Percentiles rank a stretch among this genome's conserved stretches.
These are phyloP conservation scores for Koerneria pararmatus DNA, from an alignment of 2,888 invertebrate species.

Conservation along the genomic window DNA sequence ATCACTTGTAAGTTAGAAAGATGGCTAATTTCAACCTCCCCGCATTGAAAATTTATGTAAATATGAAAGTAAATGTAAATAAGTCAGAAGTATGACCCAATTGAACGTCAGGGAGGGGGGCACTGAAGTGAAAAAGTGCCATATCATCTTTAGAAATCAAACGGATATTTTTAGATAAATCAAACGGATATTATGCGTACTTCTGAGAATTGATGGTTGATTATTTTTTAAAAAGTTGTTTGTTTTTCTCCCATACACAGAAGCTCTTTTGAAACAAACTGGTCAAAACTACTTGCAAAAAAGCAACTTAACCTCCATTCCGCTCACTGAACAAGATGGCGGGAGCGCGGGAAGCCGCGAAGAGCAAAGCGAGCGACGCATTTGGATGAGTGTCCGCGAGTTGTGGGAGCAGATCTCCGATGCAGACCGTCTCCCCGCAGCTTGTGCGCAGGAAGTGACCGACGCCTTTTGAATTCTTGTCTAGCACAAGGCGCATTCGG, in stretches of 20 bases:
- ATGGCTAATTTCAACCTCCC: too few species aligned
- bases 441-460: slow-evolving; percentile 38
- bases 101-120: too few species aligned
- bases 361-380: slow-evolving; percentile 36
- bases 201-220: too few species aligned
- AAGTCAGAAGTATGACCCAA: too few species aligned
- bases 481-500: slow-evolving; percentile 34
- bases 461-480: slow-evolving; percentile 35
- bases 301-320: slow-evolving; percentile 31
- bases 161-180: too few species aligned
- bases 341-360: slow-evolving; percentile 43
- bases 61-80: too few species aligned
- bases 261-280: background rate
- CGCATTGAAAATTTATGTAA: too few species aligned
- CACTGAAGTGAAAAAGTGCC: too few species aligned
- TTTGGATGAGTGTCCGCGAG: slow-evolving; percentile 34
- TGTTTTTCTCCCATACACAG: background rate
- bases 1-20: too few species aligned
- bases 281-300: background rate
- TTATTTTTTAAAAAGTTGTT: background rate
- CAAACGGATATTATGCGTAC: too few species aligned
- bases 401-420: slow-evolving; percentile 15
- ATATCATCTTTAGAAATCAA: too few species aligned
- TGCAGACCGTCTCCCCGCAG: slow-evolving; percentile 31
- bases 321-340: slow-evolving; percentile 44